phyloP scores from a whole-genome alignment of 2,797 vertebrate genomes.

The Denticeps clupeoides region DNA sequence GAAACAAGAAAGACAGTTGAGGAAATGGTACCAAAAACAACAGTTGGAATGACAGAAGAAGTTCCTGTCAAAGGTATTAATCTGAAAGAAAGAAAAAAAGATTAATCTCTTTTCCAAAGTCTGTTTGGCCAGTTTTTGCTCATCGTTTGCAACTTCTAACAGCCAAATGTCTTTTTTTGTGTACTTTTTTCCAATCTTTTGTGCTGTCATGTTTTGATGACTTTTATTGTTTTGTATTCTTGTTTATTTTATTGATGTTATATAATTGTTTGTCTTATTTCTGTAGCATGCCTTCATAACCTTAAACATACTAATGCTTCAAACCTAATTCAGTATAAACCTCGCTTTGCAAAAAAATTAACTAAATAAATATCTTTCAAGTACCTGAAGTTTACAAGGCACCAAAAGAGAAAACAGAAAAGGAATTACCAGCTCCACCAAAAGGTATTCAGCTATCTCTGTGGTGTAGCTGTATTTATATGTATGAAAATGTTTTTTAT shows the following conservation, averaged over 20 bases:
- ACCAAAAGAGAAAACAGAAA: conserved; percentile 33
- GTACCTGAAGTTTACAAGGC: conserved; percentile 39
- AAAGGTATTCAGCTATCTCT: conserved; percentile 39
- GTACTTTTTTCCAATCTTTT: neutral
- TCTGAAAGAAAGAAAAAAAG: too few relatives aligned
- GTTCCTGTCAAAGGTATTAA: conserved; percentile 44
- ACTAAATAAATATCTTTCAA: conserved; percentile 47
- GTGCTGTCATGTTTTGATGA: neutral
- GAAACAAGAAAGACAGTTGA: conserved; percentile 42
- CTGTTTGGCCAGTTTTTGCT: neutral
- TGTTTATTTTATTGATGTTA: neutral
- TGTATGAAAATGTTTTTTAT: neutral
- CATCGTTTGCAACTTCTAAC: too few relatives aligned
- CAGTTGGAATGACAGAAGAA: conserved; percentile 29
- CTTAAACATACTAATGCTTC: conserved; percentile 14
- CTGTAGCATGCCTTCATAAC: neutral
- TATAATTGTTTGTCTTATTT: neutral
- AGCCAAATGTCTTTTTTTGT: too few relatives aligned
- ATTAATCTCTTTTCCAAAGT: neutral
- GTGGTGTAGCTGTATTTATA: neutral
- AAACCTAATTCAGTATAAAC: conserved; percentile 10
- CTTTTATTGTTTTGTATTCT: neutral
- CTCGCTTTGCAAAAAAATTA: conserved; percentile 17
- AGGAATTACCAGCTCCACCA: conserved; percentile 13
- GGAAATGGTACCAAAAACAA: conserved; percentile 38